Evolutionary conservation across 2,888 invertebrate genomes (phyloP).

Genomic region (Heteromyza rotundicornis): DNA sequence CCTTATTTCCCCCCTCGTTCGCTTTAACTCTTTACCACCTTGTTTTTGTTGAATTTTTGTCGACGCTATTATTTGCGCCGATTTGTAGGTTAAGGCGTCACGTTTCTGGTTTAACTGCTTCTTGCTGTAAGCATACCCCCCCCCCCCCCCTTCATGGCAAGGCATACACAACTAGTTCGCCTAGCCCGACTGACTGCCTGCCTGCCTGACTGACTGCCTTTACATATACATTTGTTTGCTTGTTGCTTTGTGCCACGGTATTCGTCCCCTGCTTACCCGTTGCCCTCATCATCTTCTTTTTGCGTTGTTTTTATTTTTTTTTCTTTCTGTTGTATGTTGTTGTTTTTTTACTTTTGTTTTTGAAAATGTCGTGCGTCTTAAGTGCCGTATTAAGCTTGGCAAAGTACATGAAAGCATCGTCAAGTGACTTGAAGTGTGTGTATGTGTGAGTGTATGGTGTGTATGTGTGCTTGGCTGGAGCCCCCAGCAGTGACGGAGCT

Average conservation of each 20-base stretch:
- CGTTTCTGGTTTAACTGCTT: conserved; percentile 34
- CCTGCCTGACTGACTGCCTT: background rate
- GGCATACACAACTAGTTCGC: background rate
- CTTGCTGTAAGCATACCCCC: background rate
- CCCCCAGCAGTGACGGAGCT: too few relatives aligned
- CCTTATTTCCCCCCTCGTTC: too few relatives aligned
- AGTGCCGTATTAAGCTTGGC: background rate
- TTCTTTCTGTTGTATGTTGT: too few relatives aligned
- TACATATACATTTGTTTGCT: background rate
- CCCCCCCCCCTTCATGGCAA: background rate
- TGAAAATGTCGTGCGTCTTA: conserved; percentile 1
- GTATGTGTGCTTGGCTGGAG: too few relatives aligned
- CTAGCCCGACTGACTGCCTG: background rate
- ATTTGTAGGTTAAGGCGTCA: conserved; percentile 36
- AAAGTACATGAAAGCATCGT: background rate
- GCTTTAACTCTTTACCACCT: conserved; percentile 30
- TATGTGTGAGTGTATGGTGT: too few relatives aligned
- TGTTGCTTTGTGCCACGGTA: background rate
- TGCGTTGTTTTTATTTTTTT: background rate
- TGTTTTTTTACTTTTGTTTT: background rate
- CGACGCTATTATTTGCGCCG: conserved; percentile 9
- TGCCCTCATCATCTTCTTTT: too few relatives aligned
- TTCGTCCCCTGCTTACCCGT: too few relatives aligned
- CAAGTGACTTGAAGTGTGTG: too few relatives aligned
- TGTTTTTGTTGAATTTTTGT: conserved; percentile 15